Conservation (phyloP, 2,888 invertebrate species). For the Drosophila yooni region DNA sequence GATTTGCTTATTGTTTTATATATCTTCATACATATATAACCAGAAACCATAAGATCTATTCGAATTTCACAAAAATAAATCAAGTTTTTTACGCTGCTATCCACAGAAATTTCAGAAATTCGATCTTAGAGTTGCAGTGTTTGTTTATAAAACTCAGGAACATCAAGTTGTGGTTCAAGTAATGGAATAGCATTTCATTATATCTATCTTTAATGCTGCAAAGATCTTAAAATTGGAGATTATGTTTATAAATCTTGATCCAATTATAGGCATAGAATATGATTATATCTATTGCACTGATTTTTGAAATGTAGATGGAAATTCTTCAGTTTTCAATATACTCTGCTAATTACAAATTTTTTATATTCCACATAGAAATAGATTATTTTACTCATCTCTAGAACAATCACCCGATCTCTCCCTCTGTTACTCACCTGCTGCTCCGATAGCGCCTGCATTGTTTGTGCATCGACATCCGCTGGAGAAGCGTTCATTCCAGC, state of each 20-base stretch:
- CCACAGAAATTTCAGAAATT: background rate
- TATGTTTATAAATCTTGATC: too few relatives aligned
- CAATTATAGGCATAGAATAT: too few relatives aligned
- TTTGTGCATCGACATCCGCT: conserved; percentile 58
- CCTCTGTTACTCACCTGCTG: conserved; percentile 69
- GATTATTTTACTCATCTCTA: background rate
- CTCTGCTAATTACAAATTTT: background rate
- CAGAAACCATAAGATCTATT: background rate
- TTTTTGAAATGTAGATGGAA: background rate
- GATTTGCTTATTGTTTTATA: background rate
- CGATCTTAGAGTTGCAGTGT: background rate
- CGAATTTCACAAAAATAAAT: background rate
- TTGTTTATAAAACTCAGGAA: background rate
- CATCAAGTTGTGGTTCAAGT: background rate
- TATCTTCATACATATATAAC: background rate
- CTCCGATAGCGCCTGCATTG: conserved; percentile 74
- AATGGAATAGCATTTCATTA: background rate
- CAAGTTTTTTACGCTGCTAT: background rate
- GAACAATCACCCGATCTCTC: background rate
- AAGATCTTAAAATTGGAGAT: too few relatives aligned
- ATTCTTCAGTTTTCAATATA: background rate
- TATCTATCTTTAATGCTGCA: background rate
- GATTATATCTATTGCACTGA: too few relatives aligned
- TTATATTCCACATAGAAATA: background rate
- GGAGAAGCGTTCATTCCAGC: conserved; percentile 32